Conservation (phyloP, 2,888 invertebrate species). For the Pandemis corylana region DNA sequence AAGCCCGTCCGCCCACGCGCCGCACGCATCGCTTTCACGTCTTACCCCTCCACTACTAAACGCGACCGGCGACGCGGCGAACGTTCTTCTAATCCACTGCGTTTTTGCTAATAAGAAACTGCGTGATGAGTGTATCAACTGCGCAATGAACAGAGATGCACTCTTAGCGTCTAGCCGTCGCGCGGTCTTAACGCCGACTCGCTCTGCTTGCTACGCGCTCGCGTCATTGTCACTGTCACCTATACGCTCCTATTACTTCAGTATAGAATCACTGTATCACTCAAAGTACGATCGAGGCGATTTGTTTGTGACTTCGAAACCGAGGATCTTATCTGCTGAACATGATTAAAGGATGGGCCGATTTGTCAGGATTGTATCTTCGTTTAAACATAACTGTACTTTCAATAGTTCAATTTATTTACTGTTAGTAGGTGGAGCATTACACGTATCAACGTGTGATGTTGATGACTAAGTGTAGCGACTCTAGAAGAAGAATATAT, state of each 20-base stretch:
- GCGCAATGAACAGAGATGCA: neutral
- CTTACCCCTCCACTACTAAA: constrained; percentile 40
- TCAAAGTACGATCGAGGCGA: constrained; percentile 23
- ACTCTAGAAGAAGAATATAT: neutral
- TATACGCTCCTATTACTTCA: constrained; percentile 3
- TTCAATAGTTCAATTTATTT: constrained; percentile 11
- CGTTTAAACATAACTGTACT: constrained; percentile 23
- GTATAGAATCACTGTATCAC: constrained; percentile 14
- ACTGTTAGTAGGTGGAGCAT: neutral
- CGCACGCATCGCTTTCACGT: constrained; percentile 77
- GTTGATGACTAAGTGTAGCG: neutral
- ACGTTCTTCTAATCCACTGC: neutral
- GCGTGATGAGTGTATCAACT: neutral
- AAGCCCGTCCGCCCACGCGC: constrained; percentile 78
- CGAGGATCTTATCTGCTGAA: constrained; percentile 35
- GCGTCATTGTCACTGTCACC: constrained; percentile 46
- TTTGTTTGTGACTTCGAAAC: constrained; percentile 20
- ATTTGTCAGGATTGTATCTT: constrained; percentile 40
- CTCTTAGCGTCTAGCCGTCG: neutral
- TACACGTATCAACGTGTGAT: neutral
- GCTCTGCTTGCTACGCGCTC: constrained; percentile 49
- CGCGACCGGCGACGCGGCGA: neutral
- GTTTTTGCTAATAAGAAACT: neutral
- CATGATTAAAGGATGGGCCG: constrained; percentile 38
- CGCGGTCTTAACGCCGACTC: constrained; percentile 44